Conservation (phyloP, 2,113 vertebrate genomes). For the Electrona antarctica region DNA sequence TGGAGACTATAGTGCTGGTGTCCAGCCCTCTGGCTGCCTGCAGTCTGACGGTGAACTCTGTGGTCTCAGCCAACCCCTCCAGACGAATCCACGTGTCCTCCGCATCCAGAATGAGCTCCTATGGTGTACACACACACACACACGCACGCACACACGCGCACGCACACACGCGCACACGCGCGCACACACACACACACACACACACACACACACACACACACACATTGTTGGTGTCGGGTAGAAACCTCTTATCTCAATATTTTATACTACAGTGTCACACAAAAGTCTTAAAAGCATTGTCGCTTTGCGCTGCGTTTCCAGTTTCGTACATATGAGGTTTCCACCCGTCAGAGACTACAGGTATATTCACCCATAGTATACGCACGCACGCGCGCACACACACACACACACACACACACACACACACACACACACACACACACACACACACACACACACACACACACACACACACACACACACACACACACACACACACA, state of each 20-base stretch:
- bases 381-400: slow-evolving; percentile 16
- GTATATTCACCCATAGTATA: too few species aligned
- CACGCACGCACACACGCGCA: neutral
- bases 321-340: too few species aligned
- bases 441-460: neutral
- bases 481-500: slow-evolving; percentile 1
- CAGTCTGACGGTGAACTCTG: slow-evolving; percentile 89
- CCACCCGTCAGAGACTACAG: too few species aligned
- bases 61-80: slow-evolving; percentile 91
- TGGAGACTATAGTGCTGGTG: slow-evolving; percentile 83
- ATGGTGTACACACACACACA: slow-evolving; percentile 10
- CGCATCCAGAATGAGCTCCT: slow-evolving; percentile 96
- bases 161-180: slow-evolving; percentile 11
- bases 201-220: neutral
- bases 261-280: too few species aligned
- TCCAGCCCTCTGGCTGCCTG: slow-evolving; percentile 87
- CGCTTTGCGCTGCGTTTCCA: too few species aligned
- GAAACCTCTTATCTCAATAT: too few species aligned
- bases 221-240: too few species aligned
- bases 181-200: neutral
- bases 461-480: neutral
- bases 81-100: slow-evolving; percentile 97
- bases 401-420: slow-evolving; percentile 7
- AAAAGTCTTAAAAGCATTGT: too few species aligned
- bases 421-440: neutral